These are phyloP conservation scores for Rhopalosiphum padi DNA, from an alignment of 1,140 invertebrate species.

Conservation along the genomic window DNA sequence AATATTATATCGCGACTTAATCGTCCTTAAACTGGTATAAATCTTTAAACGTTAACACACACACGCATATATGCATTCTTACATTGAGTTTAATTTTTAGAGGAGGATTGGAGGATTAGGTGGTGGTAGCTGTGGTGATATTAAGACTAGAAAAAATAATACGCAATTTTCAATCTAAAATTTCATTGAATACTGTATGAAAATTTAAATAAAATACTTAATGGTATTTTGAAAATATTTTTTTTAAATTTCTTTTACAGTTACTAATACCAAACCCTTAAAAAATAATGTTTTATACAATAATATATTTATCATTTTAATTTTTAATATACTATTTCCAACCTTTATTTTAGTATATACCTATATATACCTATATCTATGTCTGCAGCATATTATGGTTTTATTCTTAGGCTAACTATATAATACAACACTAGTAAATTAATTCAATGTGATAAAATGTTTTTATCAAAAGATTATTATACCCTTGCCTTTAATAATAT, in stretches of 20 bases:
- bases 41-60: neutral
- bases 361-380: too few relatives aligned
- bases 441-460: neutral
- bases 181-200: neutral
- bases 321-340: too few relatives aligned
- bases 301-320: too few relatives aligned
- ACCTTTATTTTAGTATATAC: too few relatives aligned
- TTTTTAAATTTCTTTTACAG: too few relatives aligned
- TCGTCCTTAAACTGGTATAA: neutral
- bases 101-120: neutral
- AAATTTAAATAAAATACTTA: too few relatives aligned
- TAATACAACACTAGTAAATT: neutral
- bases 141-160: neutral
- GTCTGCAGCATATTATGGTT: neutral
- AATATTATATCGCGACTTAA: neutral
- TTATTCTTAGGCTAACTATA: neutral
- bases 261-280: too few relatives aligned
- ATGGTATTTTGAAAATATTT: too few relatives aligned
- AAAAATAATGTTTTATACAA: too few relatives aligned
- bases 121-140: neutral
- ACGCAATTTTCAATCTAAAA: neutral
- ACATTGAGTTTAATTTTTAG: neutral
- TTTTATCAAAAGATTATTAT: neutral
- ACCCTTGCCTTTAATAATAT: too few relatives aligned
- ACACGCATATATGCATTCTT: neutral